phyloP scores from a whole-genome alignment of 2,113 vertebrate genomes.

The Onychorhynchus coronatus region DNA sequence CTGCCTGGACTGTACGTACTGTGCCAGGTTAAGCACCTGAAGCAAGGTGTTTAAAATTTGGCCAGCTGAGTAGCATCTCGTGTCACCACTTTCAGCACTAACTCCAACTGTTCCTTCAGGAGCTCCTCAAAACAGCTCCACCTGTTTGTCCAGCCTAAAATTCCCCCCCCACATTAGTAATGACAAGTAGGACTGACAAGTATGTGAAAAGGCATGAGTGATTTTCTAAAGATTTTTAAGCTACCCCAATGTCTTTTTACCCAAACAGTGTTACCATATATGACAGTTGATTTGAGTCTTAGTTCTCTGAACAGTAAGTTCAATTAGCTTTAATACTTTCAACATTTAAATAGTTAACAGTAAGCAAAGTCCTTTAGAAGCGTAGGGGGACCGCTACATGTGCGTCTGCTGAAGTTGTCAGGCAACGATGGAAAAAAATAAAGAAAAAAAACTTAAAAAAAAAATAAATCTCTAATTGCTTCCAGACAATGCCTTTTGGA shows the following conservation, averaged over 20 bases:
- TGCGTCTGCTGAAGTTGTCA: slow-evolving; percentile 67
- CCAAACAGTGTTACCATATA: not conserved
- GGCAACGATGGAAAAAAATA: slow-evolving; percentile 60
- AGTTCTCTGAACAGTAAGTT: not conserved
- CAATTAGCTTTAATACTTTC: slow-evolving; percentile 69
- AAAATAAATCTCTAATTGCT: slow-evolving; percentile 64
- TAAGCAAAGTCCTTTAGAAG: slow-evolving; percentile 36
- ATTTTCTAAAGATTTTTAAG: slow-evolving; percentile 49
- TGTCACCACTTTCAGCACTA: not conserved
- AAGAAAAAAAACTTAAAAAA: not conserved
- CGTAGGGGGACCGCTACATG: not conserved
- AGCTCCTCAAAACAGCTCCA: slow-evolving; percentile 12
- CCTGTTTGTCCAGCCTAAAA: slow-evolving; percentile 10
- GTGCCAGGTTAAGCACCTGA: not conserved
- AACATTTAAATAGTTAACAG: slow-evolving; percentile 71
- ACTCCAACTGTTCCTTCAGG: not conserved
- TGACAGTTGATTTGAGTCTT: not conserved
- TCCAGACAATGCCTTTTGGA: slow-evolving; percentile 67
- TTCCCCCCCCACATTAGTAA: not conserved
- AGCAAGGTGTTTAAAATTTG: not conserved
- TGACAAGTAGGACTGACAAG: slow-evolving; percentile 40
- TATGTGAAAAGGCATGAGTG: not conserved
- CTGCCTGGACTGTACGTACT: not conserved
- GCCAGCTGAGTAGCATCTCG: not conserved
- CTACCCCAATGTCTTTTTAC: slow-evolving; percentile 7